Evolutionary conservation across 2,888 invertebrate species (phyloP).

Genomic region (Linnaemya vulpina): DNA sequence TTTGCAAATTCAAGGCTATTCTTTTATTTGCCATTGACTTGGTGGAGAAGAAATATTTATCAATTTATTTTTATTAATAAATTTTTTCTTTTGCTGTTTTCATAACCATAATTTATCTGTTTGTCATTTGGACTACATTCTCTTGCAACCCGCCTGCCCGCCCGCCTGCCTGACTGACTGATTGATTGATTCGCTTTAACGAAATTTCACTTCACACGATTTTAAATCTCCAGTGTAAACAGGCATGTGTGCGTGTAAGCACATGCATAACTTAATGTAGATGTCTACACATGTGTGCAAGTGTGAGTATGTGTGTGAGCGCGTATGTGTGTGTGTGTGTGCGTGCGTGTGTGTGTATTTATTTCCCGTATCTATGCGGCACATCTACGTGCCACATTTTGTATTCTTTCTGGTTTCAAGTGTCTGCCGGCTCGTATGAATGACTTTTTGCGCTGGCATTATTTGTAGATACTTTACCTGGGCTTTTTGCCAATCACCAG

Average conservation of each 20-base stretch:
- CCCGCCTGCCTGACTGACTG: neutral
- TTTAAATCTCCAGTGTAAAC: constrained; percentile 45
- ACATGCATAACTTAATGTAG: neutral
- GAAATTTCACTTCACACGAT: constrained; percentile 10
- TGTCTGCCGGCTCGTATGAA: constrained; percentile 29
- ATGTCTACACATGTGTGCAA: neutral
- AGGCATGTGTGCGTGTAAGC: constrained; percentile 1
- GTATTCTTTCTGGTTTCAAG: constrained; percentile 39
- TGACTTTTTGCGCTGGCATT: constrained; percentile 22
- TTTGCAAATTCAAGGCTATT: neutral
- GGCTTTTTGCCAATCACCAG: constrained; percentile 80
- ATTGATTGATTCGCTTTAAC: constrained; percentile 41
- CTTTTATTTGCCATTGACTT: neutral
- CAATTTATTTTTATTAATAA: neutral
- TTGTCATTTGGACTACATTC: constrained; percentile 12
- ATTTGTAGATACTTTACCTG: constrained; percentile 82
- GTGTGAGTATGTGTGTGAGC: neutral
- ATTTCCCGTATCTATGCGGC: neutral
- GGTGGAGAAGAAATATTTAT: neutral
- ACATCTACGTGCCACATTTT: constrained; percentile 39
- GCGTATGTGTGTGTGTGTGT: neutral
- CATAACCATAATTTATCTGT: constrained; percentile 17
- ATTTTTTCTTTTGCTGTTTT: too few species aligned
- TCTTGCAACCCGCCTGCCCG: neutral
- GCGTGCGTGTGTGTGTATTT: neutral